These are phyloP conservation scores for Solenopsis fugax DNA, from an alignment of 1,140 invertebrate genomes.

Conservation along the genomic window DNA sequence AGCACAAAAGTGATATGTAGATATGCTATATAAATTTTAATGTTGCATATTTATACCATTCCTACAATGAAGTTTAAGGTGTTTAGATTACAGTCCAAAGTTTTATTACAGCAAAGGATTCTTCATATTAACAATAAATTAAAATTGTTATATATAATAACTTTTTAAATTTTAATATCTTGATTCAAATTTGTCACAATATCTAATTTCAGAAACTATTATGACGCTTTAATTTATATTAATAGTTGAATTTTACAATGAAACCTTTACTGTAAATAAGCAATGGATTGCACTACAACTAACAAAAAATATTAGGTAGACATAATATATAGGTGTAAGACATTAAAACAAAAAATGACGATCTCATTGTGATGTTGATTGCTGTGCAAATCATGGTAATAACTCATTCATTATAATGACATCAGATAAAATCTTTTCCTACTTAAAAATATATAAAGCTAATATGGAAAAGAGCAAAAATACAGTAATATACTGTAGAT, in stretches of 20 bases:
- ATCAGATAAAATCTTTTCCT: constrained; percentile 57
- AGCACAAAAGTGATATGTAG: background rate
- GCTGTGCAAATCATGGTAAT: constrained; percentile 76
- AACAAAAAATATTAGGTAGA: constrained; percentile 66
- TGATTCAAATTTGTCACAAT: constrained; percentile 15
- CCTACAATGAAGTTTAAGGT: constrained; percentile 78
- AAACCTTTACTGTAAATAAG: constrained; percentile 76
- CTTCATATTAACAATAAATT: constrained; percentile 35
- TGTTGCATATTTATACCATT: constrained; percentile 77
- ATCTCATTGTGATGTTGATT: constrained; percentile 82
- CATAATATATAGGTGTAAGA: constrained; percentile 76
- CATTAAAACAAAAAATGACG: constrained; percentile 74
- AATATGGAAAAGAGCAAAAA: constrained; percentile 33
- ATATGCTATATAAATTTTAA: constrained; percentile 45
- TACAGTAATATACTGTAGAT: constrained; percentile 5
- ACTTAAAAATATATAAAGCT: constrained; percentile 33
- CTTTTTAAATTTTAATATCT: constrained; percentile 6
- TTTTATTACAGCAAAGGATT: constrained; percentile 77
- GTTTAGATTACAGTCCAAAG: constrained; percentile 75
- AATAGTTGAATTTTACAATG: constrained; percentile 37
- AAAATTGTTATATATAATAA: background rate
- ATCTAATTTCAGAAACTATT: constrained; percentile 10
- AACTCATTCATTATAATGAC: constrained; percentile 75
- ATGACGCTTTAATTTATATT: background rate
- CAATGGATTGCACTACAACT: constrained; percentile 74